Base-by-base conservation (phyloP, 2,797 vertebrate species). In the Crocidura indochinensis region DNA sequence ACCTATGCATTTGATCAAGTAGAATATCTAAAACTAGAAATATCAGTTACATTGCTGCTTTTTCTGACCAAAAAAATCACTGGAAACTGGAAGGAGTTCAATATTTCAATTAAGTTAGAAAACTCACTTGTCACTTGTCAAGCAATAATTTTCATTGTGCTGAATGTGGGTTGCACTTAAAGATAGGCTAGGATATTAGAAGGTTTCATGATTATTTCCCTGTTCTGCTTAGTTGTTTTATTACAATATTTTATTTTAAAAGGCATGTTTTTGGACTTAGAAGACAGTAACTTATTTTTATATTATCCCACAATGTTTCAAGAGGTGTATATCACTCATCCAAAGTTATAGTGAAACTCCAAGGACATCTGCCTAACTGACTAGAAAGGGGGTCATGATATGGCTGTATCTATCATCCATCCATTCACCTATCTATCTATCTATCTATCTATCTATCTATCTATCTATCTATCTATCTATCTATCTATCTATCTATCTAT, bases 1-100 rank as follows among this genome's bases (percentile, higher is more conserved):
- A 90, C 46, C 77, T 73, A 26, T 75, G 65, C 9, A 10, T 93
- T 92, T 76, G 56, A 77, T 88, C 62, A 67, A 79, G 29, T 26
- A 68, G 76, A 46, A 81, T 91, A 67, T 83, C 27, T 71, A 62
- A 92, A 91, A 71, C 68, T 53, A 81, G 74, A 88, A 75, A 6
- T 24, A 88, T 88, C 69, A 44, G 53, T 91, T 76, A 75, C 19
- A 51, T 27, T 10, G n/a, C 67, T 73, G 71, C 31, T 77, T 88
- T 91, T 67, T 64, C 49, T 17, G 67, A 9, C 74, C 83, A 82
- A 75, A 91, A 53, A 83, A 80, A 68, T 74, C 65, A 65, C 0
- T 60, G 60, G 62, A 62, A 75, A 88, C 62, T 82, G 84, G 78
- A 86, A 53, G 67, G 60, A 92, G 88, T 64, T 11, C 80, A 84